phyloP scores from a whole-genome alignment of 2,888 invertebrate species.

The Plebejus argus region DNA sequence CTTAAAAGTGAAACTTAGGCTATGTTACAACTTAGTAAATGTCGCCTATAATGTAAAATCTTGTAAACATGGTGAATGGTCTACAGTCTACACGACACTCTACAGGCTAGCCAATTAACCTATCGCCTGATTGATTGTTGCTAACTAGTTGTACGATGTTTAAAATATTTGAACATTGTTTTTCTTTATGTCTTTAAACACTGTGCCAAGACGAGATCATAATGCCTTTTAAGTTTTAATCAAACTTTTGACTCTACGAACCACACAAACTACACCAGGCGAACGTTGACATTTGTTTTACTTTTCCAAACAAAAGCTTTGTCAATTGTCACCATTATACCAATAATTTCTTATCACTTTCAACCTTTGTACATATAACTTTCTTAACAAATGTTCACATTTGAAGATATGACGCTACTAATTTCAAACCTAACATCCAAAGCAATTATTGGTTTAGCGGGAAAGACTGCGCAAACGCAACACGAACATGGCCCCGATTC shows the following conservation, averaged over 20 bases:
- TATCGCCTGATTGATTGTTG: constrained; percentile 20
- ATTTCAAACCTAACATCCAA: constrained; percentile 4
- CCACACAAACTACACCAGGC: too few relatives aligned
- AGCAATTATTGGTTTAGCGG: constrained; percentile 7
- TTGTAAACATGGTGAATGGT: not conserved
- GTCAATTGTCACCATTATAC: too few relatives aligned
- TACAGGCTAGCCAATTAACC: constrained; percentile 23
- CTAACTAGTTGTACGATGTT: not conserved
- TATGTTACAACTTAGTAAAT: not conserved
- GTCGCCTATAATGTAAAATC: not conserved
- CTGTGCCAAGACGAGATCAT: too few relatives aligned
- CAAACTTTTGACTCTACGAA: too few relatives aligned
- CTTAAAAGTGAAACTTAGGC: not conserved
- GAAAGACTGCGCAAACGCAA: not conserved
- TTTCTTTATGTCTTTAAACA: too few relatives aligned
- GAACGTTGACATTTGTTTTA: too few relatives aligned
- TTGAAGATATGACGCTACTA: not conserved
- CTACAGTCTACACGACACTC: not conserved
- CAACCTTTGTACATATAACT: not conserved
- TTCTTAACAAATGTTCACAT: not conserved
- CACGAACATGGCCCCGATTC: not conserved
- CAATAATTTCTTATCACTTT: not conserved
- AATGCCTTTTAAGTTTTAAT: too few relatives aligned
- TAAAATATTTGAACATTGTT: too few relatives aligned
- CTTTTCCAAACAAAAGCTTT: too few relatives aligned